phyloP scores from a whole-genome alignment of 2,888 invertebrate species.

The Epistrophe eligans region DNA sequence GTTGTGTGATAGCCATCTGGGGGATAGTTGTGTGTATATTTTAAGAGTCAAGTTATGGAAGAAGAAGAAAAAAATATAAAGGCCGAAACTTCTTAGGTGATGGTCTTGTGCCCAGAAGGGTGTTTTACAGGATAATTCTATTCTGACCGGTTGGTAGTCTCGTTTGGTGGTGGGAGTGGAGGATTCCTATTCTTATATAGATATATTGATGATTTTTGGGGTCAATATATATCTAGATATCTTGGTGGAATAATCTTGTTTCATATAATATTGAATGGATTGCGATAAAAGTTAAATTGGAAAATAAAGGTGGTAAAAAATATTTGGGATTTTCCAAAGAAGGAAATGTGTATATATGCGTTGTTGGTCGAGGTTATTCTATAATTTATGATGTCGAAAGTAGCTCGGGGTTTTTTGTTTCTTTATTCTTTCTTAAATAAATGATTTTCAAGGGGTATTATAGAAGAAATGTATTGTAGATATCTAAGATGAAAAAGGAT shows the following conservation, averaged over 20 bases:
- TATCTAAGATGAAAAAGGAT: slow-evolving; percentile 7
- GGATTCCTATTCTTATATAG: background rate
- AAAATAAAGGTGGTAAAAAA: slow-evolving; percentile 68
- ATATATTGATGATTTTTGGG: slow-evolving; percentile 30
- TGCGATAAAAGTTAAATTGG: slow-evolving; percentile 68
- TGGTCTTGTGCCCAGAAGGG: slow-evolving; percentile 40
- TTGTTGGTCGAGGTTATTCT: background rate
- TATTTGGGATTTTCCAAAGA: background rate
- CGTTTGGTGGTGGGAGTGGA: background rate
- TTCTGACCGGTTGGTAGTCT: slow-evolving; percentile 35
- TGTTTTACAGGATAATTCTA: slow-evolving; percentile 48
- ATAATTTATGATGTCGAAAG: slow-evolving; percentile 25
- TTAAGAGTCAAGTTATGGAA: slow-evolving; percentile 8
- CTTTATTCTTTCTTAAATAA: slow-evolving; percentile 4
- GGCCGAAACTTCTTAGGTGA: slow-evolving; percentile 38
- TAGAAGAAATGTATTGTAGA: background rate
- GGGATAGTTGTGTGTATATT: slow-evolving; percentile 21
- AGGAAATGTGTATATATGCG: background rate
- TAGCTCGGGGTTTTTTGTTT: background rate
- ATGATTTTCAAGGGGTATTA: background rate
- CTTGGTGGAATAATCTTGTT: slow-evolving; percentile 68
- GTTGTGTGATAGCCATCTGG: slow-evolving; percentile 57
- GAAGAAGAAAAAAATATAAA: slow-evolving; percentile 19
- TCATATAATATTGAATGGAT: slow-evolving; percentile 41
- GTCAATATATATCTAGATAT: slow-evolving; percentile 31